phyloP scores from a whole-genome alignment of 2,888 invertebrate genomes.

The Nysson spinosus region DNA sequence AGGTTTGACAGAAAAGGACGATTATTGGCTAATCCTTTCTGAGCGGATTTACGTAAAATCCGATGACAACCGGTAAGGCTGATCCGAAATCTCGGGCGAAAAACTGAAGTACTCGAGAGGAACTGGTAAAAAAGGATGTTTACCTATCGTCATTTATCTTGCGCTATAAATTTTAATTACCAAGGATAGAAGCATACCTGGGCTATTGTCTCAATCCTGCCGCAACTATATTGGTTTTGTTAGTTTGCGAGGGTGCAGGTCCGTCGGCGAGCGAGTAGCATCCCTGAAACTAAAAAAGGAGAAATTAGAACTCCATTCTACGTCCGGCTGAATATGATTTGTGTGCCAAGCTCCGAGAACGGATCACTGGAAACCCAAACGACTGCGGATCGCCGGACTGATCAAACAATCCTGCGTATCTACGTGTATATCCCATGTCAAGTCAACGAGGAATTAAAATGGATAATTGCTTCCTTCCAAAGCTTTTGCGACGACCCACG shows the following conservation, averaged over 20 bases:
- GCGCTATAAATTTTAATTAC: constrained; percentile 52
- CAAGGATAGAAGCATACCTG: constrained; percentile 10
- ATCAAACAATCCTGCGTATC: constrained; percentile 69
- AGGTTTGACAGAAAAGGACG: not conserved
- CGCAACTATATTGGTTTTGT: constrained; percentile 49
- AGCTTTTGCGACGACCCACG: constrained; percentile 56
- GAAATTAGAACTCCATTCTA: constrained; percentile 28
- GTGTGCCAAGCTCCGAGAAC: constrained; percentile 70
- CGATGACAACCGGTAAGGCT: too few relatives aligned
- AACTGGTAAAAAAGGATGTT: not conserved
- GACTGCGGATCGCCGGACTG: constrained; percentile 67
- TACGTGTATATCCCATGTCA: constrained; percentile 68
- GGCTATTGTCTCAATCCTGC: constrained; percentile 57
- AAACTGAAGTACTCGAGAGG: not conserved
- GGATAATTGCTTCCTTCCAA: constrained; percentile 72
- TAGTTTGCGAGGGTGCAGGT: constrained; percentile 51
- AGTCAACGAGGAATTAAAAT: constrained; percentile 71
- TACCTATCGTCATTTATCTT: constrained; percentile 21
- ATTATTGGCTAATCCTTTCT: not conserved
- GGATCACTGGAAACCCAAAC: constrained; percentile 47
- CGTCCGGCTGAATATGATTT: constrained; percentile 67
- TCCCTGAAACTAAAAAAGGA: constrained; percentile 20
- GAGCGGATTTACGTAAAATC: not conserved
- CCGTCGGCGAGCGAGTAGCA: constrained; percentile 9
- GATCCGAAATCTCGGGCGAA: too few relatives aligned